These are phyloP conservation scores for Thamnophis sirtalis DNA, from an alignment of 2,113 vertebrate genomes.

Conservation along the genomic window DNA sequence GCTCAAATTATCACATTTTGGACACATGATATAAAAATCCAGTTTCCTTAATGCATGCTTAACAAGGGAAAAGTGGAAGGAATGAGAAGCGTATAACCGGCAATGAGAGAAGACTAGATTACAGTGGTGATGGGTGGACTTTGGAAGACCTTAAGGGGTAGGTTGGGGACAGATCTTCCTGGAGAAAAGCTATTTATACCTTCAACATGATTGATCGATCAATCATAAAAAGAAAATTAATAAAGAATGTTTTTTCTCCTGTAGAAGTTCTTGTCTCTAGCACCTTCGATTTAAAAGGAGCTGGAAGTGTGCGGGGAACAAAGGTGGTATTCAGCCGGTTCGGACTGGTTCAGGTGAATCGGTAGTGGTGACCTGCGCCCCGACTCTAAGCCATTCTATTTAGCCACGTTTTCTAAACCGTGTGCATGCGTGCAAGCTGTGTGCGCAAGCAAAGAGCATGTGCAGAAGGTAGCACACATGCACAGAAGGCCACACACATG, in stretches of 20 bases:
- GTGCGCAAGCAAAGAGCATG: too few relatives aligned
- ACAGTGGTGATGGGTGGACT: not conserved
- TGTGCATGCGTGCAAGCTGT: too few relatives aligned
- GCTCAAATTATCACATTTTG: not conserved
- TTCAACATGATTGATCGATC: not conserved
- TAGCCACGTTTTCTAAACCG: too few relatives aligned
- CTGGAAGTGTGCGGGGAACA: too few relatives aligned
- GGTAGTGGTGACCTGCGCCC: too few relatives aligned
- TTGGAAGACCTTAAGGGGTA: not conserved
- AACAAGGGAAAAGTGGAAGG: not conserved
- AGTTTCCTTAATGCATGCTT: not conserved
- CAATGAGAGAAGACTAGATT: not conserved
- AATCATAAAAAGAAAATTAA: not conserved
- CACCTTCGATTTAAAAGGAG: not conserved
- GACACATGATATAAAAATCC: not conserved
- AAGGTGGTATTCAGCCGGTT: too few relatives aligned
- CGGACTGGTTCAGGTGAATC: too few relatives aligned
- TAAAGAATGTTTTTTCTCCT: not conserved
- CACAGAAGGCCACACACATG: too few relatives aligned
- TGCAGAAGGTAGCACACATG: too few relatives aligned
- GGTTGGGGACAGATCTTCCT: not conserved
- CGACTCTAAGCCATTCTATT: too few relatives aligned
- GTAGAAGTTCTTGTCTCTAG: not conserved
- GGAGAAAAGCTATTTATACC: not conserved
- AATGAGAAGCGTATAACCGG: not conserved